Base-by-base conservation (phyloP, 2,113 vertebrate genomes). In the Balaeniceps rex region DNA sequence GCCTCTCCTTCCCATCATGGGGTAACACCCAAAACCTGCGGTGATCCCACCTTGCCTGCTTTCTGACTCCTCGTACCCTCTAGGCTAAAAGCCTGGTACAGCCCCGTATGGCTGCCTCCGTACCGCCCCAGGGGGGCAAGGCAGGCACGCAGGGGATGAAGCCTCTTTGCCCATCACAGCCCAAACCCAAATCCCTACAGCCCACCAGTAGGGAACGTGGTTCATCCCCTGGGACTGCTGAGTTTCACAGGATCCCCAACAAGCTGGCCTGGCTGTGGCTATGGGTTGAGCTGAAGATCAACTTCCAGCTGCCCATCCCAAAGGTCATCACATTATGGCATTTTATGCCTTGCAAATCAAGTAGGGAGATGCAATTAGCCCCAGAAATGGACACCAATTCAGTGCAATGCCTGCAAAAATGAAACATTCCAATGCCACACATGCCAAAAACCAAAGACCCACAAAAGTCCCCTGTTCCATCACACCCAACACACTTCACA, bases 51-150 rank as follows among this genome's bases (percentile, higher is more conserved):
- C 23, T 44, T 44, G 17, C 7, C 49, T 90, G 64, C 12, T 58
- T 61, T 66, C 46, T 58, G 47, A 23, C 17, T 44, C 16, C 51
- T 60, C 3, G 0, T 19, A 60, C 44, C 29, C 60, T n/a, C 12
- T 0, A 0, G 19, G 19, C 12, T 69, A 18, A 52, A 49, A 88
- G 21, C 60, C 54, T 14, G 8, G 6, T 11, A 22, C n/a, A n/a
- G 49, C 61, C 19, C 26, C 0, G 0, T 21, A 29, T 2, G 2
- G 15, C 31, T 74, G 52, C 38, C 23, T 70, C 65, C 6, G 1
- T 28, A 34, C 15, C 5, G 1, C 10, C 44, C 60, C 52, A n/a
- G 57, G 28, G 49, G 40, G 86, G 19, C 24, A 57, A 29, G n/a
- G 66, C 19, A 75, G 54, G 47, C 61, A 16, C 2, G 17, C 22